Evolutionary conservation across 2,797 vertebrate species (phyloP), one percentile per base, ranked within the genome.

Genomic region (Smutsia gigantea): DNA sequence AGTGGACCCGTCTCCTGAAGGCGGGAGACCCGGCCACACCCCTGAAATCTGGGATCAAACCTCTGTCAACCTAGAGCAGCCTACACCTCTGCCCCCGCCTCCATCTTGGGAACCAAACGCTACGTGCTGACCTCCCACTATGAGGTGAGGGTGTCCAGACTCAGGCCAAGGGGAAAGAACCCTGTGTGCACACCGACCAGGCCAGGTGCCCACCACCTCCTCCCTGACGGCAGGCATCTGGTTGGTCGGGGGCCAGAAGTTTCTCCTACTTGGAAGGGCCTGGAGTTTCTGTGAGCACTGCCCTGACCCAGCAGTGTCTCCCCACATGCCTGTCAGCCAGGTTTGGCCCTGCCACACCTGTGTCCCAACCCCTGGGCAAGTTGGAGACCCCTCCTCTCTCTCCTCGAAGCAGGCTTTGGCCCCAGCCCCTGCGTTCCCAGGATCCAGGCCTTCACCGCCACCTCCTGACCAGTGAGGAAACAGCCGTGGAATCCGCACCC

Each of bases 381-480:
- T 5, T 21, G 15, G 23, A 19, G 9, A 6, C 71, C 37, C 17
- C 27, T 5, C 15, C 31, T 1, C 12, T 29, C 9, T 39, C 46
- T 17, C 9, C 37, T 25, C 4, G 19, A 19, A 53, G 17, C 27
- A 0, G 10, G 31, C 0, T 5, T 4, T 0, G 46, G 39, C 34
- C 29, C n/a, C 78, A 3, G 2, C 4, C 18, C 49, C 6, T 0
- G 1, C 69, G 11, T 21, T 9, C 27, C 34, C 21, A 18, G 55
- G 61, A 29, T 34, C 51, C 21, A 2, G 71, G 72, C 87, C 92
- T 93, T 78, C 68, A 85, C 69, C 27, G 81, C 96, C 96, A 86
- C 93, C 95, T 95, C 51, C 93, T 86, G 97, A 92, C 81, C 63
- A 29, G 49, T 3, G 51, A 57, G 46, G 81, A 57, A 89, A 89